These are phyloP conservation scores for Meloidogyne floridensis DNA, from an alignment of 1,140 invertebrate species.

Conservation along the genomic window DNA sequence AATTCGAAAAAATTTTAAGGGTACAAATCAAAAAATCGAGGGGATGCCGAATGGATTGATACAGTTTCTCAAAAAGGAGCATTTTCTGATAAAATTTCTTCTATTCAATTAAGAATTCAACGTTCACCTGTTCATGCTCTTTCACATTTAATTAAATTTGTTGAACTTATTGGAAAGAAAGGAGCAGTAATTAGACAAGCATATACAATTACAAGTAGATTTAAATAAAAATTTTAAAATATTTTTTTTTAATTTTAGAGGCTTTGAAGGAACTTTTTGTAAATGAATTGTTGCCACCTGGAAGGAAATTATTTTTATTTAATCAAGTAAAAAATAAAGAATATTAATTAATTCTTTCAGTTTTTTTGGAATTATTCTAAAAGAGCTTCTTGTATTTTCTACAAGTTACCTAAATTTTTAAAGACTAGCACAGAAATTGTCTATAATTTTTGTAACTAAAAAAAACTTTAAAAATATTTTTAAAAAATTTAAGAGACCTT, in stretches of 20 bases:
- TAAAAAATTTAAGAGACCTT: constrained; percentile 69
- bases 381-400: too few relatives aligned
- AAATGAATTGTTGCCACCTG: constrained; percentile 75
- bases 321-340: constrained; percentile 67
- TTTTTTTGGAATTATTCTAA: too few relatives aligned
- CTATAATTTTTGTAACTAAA: too few relatives aligned
- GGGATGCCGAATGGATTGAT: constrained; percentile 45
- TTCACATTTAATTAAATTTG: constrained; percentile 73
- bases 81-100: constrained; percentile 79
- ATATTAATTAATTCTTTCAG: too few relatives aligned
- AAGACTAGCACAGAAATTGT: too few relatives aligned
- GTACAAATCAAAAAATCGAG: constrained; percentile 27
- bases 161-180: constrained; percentile 79
- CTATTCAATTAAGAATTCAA: constrained; percentile 79
- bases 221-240: constrained; percentile 4
- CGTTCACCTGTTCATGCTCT: constrained; percentile 82
- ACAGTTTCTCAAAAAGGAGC: constrained; percentile 45
- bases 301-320: constrained; percentile 76
- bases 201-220: constrained; percentile 61
- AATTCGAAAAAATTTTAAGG: constrained; percentile 15
- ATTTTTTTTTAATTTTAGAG: constrained; percentile 66
- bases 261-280: constrained; percentile 79
- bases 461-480: constrained; percentile 30
- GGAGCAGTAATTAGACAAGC: constrained; percentile 75
- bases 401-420: neutral